phyloP scores from a whole-genome alignment of 1,140 invertebrate species.

The Drosophila hydei region DNA sequence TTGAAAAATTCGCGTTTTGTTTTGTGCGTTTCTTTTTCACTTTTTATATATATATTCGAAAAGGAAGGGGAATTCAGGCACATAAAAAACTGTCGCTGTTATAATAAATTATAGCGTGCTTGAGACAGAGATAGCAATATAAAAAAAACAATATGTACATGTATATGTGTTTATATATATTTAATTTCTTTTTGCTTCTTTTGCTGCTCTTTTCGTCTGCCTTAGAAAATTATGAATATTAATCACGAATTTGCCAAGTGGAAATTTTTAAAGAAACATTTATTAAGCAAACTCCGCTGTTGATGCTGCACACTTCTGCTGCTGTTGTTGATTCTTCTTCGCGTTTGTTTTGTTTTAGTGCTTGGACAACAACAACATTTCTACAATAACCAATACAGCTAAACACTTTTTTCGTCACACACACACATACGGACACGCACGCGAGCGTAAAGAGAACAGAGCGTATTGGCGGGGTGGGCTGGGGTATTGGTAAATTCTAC shows the following conservation, averaged over 20 bases:
- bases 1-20: constrained; percentile 69
- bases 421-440: constrained; percentile 10
- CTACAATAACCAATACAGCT: constrained; percentile 28
- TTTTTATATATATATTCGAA: constrained; percentile 27
- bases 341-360: constrained; percentile 35
- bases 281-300: constrained; percentile 14
- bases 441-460: constrained; percentile 14
- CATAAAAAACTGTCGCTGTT: constrained; percentile 65
- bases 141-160: constrained; percentile 19
- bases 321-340: constrained; percentile 6
- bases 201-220: constrained; percentile 27
- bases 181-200: constrained; percentile 31
- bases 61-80: constrained; percentile 19
- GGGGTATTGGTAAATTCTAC: constrained; percentile 62
- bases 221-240: constrained; percentile 52
- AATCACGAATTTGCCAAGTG: constrained; percentile 26
- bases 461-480: constrained; percentile 9
- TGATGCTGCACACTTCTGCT: constrained; percentile 6
- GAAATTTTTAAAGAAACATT: constrained; percentile 39
- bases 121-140: constrained; percentile 31
- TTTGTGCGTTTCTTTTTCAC: constrained; percentile 39
- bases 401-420: constrained; percentile 23
- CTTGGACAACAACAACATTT: constrained; percentile 31
- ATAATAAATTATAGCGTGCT: constrained; percentile 65
- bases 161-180: constrained; percentile 7